These are phyloP conservation scores for Clunio marinus DNA, from an alignment of 2,888 invertebrate species.

Conservation along the genomic window DNA sequence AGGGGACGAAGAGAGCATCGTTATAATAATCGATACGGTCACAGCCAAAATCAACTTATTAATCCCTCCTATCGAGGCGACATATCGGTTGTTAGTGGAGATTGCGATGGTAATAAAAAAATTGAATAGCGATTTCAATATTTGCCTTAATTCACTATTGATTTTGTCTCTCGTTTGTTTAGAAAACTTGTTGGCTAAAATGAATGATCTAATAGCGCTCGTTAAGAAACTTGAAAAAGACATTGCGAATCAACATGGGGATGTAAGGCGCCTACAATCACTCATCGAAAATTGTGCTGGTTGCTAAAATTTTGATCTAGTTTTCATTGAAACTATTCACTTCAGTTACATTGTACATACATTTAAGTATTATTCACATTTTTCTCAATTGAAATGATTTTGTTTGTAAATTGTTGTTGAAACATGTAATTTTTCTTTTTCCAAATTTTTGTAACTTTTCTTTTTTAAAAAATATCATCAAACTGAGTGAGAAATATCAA, in stretches of 20 bases:
- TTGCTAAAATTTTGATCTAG: slow-evolving; percentile 52
- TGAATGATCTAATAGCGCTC: slow-evolving; percentile 62
- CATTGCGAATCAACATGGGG: slow-evolving; percentile 63
- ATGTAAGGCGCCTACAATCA: slow-evolving; percentile 64
- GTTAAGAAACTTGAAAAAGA: slow-evolving; percentile 66
- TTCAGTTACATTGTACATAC: too few species aligned
- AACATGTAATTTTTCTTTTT: too few species aligned
- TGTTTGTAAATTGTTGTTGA: too few species aligned
- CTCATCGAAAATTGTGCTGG: slow-evolving; percentile 75
- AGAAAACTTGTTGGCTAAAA: slow-evolving; percentile 40
- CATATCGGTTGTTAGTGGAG: slow-evolving; percentile 59
- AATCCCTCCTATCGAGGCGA: slow-evolving; percentile 57
- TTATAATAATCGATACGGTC: slow-evolving; percentile 43
- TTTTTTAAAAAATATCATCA: too few species aligned
- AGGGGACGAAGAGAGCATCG: slow-evolving; percentile 49
- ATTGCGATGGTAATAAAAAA: slow-evolving; percentile 54
- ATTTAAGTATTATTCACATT: too few species aligned
- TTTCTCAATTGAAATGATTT: too few species aligned
- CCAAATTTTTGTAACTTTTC: too few species aligned
- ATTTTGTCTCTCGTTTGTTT: neutral
- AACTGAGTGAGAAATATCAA: too few species aligned
- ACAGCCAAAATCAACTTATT: neutral
- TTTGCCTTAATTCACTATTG: neutral
- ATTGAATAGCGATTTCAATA: neutral
- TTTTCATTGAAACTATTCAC: neutral